These are phyloP conservation scores for Lasioglossum zephyrum DNA, from an alignment of 2,888 invertebrate genomes.

Conservation along the genomic window DNA sequence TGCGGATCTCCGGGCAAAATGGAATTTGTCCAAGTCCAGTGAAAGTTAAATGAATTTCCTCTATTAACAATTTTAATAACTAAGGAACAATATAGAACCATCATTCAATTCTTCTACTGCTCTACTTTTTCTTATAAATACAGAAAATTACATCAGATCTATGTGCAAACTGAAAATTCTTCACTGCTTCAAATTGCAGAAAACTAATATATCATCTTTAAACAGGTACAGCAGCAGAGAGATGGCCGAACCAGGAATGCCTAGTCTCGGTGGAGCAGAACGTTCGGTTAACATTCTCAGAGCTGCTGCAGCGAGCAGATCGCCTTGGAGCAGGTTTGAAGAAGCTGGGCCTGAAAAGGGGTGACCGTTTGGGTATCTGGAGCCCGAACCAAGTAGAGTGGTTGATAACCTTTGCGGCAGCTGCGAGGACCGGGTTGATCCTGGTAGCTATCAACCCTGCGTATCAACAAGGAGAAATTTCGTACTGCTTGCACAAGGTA, in stretches of 20 bases:
- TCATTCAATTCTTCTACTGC: too few species aligned
- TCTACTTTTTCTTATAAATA: too few species aligned
- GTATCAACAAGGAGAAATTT: constrained; percentile 89
- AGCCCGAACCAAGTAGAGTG: constrained; percentile 92
- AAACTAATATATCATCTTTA: neutral
- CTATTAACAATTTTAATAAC: too few species aligned
- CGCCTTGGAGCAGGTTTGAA: constrained; percentile 89
- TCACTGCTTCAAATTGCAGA: too few species aligned
- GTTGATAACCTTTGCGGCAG: constrained; percentile 90
- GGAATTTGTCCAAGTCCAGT: too few species aligned
- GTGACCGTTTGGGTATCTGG: constrained; percentile 93
- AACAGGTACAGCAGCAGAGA: constrained; percentile 81
- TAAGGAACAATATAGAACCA: too few species aligned
- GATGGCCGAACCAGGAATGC: constrained; percentile 86
- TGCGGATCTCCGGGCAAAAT: too few species aligned
- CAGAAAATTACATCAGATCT: too few species aligned
- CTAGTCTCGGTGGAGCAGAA: constrained; percentile 86
- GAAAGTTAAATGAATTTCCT: too few species aligned
- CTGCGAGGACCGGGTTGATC: constrained; percentile 89
- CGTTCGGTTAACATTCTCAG: constrained; percentile 85
- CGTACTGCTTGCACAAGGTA: constrained; percentile 90
- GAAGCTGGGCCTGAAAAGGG: constrained; percentile 88
- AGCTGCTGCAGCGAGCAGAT: constrained; percentile 88
- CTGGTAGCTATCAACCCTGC: constrained; percentile 92
- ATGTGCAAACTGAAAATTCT: too few species aligned